These are phyloP conservation scores for Ephydatia muelleri DNA, from an alignment of 37 sponge, comb jelly and placozoan species.

Conservation along the genomic window DNA sequence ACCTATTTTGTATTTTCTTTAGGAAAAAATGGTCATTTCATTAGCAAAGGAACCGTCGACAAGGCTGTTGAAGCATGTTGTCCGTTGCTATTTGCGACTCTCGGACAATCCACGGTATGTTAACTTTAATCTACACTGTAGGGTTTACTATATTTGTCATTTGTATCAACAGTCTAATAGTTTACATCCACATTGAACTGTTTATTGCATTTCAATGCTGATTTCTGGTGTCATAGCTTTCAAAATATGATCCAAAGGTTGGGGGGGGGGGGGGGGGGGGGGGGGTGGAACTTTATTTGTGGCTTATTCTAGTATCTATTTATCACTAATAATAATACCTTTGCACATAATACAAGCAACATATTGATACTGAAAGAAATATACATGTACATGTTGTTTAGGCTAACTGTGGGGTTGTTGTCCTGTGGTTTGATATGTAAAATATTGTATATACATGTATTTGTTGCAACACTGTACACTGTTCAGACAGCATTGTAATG, in stretches of 20 bases:
- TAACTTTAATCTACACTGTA: no score
- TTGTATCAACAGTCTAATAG: no score
- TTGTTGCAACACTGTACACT: neutral
- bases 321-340: no score
- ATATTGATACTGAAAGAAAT: neutral
- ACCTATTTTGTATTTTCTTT: neutral
- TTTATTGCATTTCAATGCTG: no score
- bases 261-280: neutral
- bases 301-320: no score
- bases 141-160: no score
- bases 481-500: no score
- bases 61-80: constrained; percentile 93
- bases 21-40: constrained; percentile 89
- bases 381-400: neutral
- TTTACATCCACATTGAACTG: no score
- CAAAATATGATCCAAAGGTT: neutral
- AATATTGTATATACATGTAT: neutral
- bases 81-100: constrained; percentile 92
- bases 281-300: no score
- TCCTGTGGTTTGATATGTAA: neutral
- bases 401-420: neutral
- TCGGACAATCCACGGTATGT: constrained; percentile 89
- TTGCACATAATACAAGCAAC: neutral
- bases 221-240: no score
- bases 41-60: constrained; percentile 90